Base-by-base conservation (phyloP, 2,888 invertebrate genomes). In the Malthinus seriepunctatus region DNA sequence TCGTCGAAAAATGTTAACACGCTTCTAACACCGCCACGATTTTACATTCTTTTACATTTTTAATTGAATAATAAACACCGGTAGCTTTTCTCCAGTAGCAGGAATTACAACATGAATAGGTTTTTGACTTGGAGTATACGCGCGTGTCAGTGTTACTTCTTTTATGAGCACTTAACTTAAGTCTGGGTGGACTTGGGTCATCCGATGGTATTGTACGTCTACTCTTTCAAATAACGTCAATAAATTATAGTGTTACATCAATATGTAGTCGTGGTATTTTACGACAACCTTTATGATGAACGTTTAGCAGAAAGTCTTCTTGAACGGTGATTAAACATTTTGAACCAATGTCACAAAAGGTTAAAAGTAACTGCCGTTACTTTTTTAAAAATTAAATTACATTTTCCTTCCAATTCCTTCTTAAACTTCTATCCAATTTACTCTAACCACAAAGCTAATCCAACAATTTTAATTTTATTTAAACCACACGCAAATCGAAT, bases 1-100 rank as follows among this genome's bases (percentile, higher is more conserved):
- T 74, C 65, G 72, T 74, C 74, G 71, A 74, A 76, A 72, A 74
- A 73, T 73, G 71, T 73, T 73, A 74, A 73, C 73, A 73, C 71
- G 70, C 72, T 70, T 68, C 63, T 56, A 66, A 57, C 64, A 64
- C 33, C 48, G 63, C 58, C 62, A 63, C 61, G 51, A 42, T 54
- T 64, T 66, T 57, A 49, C 5, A 3, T 42, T 57, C 49, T 57
- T 54, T 50, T 39, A 42, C 45, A 52, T 64, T 64, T 63, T 65
- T 67, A 65, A 67, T 67, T 65, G 64, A 67, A 67, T 67, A 52
- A 50, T 47, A 61, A 57, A 34, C 23, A 54, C 57, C 48, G 49
- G 61, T 61, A 61, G 61, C 56, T 11, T 23, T 5, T 23, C 23
- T 23, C 5, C 35, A 44, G 49, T 38, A 52, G 51, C 50, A 38